Base-by-base conservation (phyloP, 2,113 vertebrate species). In the Saguinus midas region DNA sequence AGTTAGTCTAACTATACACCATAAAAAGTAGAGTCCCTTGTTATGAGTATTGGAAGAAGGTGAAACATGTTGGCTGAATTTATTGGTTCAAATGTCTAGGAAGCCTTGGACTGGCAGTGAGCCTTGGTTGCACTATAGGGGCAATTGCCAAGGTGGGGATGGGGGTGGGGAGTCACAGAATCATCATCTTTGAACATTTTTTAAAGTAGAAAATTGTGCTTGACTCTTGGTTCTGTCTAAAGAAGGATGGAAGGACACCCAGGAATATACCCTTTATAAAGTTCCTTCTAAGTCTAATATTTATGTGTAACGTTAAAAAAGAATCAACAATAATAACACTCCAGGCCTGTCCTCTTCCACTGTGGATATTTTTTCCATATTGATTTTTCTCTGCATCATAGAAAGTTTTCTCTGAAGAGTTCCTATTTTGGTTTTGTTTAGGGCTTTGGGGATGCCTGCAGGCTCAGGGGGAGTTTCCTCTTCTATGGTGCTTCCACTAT, bases 391-490 rank as follows among this genome's bases (percentile, higher is more conserved):
- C 27, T 52, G 37, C 27, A 52, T 81, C 66, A 25, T 45, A 78
- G 68, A 52, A 92, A 40, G 29, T 83, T 86, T 96, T 93, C 96
- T 85, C 78, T 35, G 50, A 64, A 79, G 84, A 76, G 43, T 45
- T 82, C 20, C 82, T 43, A 6, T 23, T 48, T 0, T 0, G 61
- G 37, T 45, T 80, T 91, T 95, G 94, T 50, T 95, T 70, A 83
- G 87, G 86, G 91, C 94, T 95, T 43, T 79, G 83, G 73, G 64
- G 81, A 79, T 20, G 37, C 76, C 85, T 78, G 17, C 11, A 37
- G 83, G 55, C 50, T 91, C 82, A 35, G 17, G 55, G 50, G 95
- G 64, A 8, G 0, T 76, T 96, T 90, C 52, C 48, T 85, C 48
- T 91, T n/a, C 90, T 84, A 12, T 25, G 58, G 73, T 79, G n/a